These are phyloP conservation scores for Isotomurus palustris DNA, from an alignment of 2,888 invertebrate genomes.

Conservation along the genomic window DNA sequence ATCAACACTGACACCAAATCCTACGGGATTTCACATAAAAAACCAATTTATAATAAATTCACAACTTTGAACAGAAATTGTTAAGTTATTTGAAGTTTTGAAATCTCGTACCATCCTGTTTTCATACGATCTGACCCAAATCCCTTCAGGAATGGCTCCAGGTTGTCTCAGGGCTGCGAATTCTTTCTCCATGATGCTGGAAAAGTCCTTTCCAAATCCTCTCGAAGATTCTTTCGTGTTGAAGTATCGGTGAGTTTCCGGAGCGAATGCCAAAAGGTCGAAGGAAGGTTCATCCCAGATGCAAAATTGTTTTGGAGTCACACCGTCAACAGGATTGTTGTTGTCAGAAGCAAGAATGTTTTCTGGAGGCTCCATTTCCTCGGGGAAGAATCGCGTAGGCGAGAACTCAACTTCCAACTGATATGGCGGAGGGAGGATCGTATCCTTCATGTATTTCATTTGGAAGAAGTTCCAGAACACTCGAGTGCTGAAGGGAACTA, in stretches of 20 bases:
- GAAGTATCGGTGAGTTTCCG: slow-evolving; percentile 28
- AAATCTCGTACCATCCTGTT: slow-evolving; percentile 65
- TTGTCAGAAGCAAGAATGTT: slow-evolving; percentile 8
- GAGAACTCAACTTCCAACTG: slow-evolving; percentile 31
- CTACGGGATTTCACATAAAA: slow-evolving; percentile 45
- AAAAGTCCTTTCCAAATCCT: slow-evolving; percentile 12
- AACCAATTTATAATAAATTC: neutral
- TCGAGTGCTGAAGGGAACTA: slow-evolving; percentile 32
- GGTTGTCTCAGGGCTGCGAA: slow-evolving; percentile 52
- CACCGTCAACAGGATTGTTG: slow-evolving; percentile 20
- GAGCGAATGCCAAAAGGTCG: slow-evolving; percentile 26
- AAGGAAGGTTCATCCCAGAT: slow-evolving; percentile 35
- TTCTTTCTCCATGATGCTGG: slow-evolving; percentile 12
- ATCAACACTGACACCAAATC: slow-evolving; percentile 89
- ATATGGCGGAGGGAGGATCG: slow-evolving; percentile 38
- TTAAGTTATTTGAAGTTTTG: neutral
- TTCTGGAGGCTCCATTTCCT: slow-evolving; percentile 7
- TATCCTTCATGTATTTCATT: slow-evolving; percentile 29
- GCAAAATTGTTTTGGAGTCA: neutral
- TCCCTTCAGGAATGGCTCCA: slow-evolving; percentile 74
- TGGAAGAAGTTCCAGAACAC: slow-evolving; percentile 43
- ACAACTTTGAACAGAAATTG: neutral
- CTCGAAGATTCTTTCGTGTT: neutral
- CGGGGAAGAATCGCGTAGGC: slow-evolving; percentile 13
- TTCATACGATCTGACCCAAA: slow-evolving; percentile 79